Evolutionary conservation across 2,797 vertebrate genomes (phyloP), one percentile per base, ranked within the genome.

Genomic region (Corythornis leucogaster): DNA sequence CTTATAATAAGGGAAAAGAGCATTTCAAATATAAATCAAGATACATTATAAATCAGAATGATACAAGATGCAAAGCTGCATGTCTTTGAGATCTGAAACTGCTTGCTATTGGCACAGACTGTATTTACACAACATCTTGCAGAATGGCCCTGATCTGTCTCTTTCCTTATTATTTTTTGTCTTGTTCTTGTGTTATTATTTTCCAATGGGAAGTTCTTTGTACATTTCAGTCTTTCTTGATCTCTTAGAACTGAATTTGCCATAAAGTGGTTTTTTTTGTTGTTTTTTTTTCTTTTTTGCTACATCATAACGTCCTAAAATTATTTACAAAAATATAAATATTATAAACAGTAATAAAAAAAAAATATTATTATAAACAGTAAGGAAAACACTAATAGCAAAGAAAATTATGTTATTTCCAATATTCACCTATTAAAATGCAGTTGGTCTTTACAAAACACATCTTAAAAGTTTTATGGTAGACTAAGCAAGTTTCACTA

Each of bases 11-110:
- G 76, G 76, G 24, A 62, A 89, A 82, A 94, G 51, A 85, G 19
- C 24, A 61, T 82, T 88, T 89, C 33, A 88, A 86, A 90, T 67
- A 58, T 53, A 74, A 85, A 87, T 82, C 38, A 68, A 83, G 42
- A 89, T 80, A 50, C 89, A 82, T 70, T 82, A 75, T 43, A 83
- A 80, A 74, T 68, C 58, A 55, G 67, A 94, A 76, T 43, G 43
- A 67, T 53, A 70, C 9, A 70, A 74, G 35, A 48, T 62, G 51
- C 55, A 89, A 93, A 93, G 40, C 17, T 62, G 16, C 14, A 33
- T 25, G 30, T 61, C 40, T 77, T 38, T 57, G 50, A 87, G 85
- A 88, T 38, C 6, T 64, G 58, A 77, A 80, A 68, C 30, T 75
- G 22, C 24, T 61, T 82, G 42, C 31, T 85, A 26, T 61, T 53